These are phyloP conservation scores for Gymnothorax javanicus DNA, from an alignment of 2,797 vertebrate species.

Conservation along the genomic window DNA sequence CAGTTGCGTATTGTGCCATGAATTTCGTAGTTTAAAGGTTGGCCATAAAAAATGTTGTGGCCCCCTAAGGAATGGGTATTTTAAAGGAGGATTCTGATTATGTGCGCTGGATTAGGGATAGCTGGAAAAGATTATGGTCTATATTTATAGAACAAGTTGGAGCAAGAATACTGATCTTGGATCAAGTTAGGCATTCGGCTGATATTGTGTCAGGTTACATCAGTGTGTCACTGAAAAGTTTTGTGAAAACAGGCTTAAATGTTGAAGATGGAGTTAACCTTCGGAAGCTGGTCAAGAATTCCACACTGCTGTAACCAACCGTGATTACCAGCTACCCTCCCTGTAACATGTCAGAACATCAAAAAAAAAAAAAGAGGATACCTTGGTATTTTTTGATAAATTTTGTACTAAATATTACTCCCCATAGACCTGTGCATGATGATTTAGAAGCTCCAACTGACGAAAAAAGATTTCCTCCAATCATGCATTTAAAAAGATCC, in stretches of 20 bases:
- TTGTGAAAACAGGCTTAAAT: background rate
- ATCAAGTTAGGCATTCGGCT: no score
- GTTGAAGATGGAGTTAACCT: background rate
- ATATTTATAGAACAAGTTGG: no score
- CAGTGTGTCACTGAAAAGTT: no score
- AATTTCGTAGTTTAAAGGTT: background rate
- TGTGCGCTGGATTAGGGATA: background rate
- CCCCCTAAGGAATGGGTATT: background rate
- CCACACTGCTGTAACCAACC: background rate
- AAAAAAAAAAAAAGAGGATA: background rate
- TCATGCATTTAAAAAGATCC: background rate
- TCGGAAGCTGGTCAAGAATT: conserved; percentile 6
- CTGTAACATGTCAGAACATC: background rate
- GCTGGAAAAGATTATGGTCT: background rate
- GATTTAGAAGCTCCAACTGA: background rate
- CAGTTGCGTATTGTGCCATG: background rate
- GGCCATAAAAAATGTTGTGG: background rate
- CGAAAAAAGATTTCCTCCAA: background rate
- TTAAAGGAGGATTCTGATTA: background rate
- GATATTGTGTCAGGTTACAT: no score
- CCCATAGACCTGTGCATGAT: background rate
- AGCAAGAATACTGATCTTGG: no score
- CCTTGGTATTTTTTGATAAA: background rate
- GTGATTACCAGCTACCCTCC: background rate
- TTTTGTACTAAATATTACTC: background rate